These are phyloP conservation scores for Anthophora plumipes DNA, from an alignment of 2,888 invertebrate species.

Conservation along the genomic window DNA sequence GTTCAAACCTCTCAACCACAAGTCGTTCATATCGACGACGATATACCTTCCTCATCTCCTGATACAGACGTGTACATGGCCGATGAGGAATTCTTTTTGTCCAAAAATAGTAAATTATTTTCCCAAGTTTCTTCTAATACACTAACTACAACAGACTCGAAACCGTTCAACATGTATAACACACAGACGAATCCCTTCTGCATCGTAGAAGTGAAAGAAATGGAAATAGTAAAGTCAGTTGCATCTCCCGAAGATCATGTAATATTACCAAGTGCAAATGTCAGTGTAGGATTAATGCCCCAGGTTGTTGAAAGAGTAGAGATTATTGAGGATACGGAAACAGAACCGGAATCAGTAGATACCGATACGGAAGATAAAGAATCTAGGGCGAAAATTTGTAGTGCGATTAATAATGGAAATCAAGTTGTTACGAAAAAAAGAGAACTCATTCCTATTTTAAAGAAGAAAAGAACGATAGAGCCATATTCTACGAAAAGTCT, in stretches of 20 bases:
- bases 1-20: slow-evolving; percentile 80
- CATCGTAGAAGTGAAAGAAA: slow-evolving; percentile 89
- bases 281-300: slow-evolving; percentile 80
- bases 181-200: slow-evolving; percentile 84
- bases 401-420: slow-evolving; percentile 16
- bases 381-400: slow-evolving; percentile 47
- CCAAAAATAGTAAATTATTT: slow-evolving; percentile 89
- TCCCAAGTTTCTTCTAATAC: slow-evolving; percentile 88
- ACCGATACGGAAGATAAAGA: slow-evolving; percentile 78
- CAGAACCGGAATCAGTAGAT: slow-evolving; percentile 80
- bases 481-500: slow-evolving; percentile 45
- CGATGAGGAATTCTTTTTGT: slow-evolving; percentile 84
- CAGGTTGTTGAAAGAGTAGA: slow-evolving; percentile 85
- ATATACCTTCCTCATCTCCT: slow-evolving; percentile 65
- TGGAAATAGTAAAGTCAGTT: slow-evolving; percentile 89
- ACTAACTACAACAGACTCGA: slow-evolving; percentile 69
- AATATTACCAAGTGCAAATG: slow-evolving; percentile 80
- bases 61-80: slow-evolving; percentile 61
- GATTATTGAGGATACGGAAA: slow-evolving; percentile 84
- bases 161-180: slow-evolving; percentile 42
- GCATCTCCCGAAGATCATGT: slow-evolving; percentile 85
- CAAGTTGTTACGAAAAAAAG: slow-evolving; percentile 58
- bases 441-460: slow-evolving; percentile 72
- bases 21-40: slow-evolving; percentile 60
- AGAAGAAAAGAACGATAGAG: slow-evolving; percentile 64